Evolutionary conservation across 2,888 invertebrate genomes (phyloP).

Genomic region (Meganola albula): DNA sequence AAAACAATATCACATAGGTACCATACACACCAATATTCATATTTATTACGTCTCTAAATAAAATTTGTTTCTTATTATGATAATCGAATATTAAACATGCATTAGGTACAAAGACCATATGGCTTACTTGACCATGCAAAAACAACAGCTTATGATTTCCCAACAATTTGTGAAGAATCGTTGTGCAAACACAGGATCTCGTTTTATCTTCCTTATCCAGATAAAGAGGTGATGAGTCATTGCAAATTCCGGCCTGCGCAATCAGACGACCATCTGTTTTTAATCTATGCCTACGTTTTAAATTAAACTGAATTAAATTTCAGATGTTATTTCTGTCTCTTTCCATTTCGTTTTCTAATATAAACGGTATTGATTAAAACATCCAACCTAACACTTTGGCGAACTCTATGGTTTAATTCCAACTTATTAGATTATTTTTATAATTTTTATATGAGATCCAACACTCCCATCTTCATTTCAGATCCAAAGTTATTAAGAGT

Average conservation of each 20-base stretch:
- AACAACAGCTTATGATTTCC: slow-evolving; percentile 21
- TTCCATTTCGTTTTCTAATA: no score
- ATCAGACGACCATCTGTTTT: slow-evolving; percentile 65
- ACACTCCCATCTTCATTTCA: no score
- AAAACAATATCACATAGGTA: not conserved
- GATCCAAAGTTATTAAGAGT: no score
- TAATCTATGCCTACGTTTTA: no score
- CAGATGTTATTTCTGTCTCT: no score
- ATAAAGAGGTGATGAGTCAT: slow-evolving; percentile 60
- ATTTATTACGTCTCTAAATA: slow-evolving; percentile 6
- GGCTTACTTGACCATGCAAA: slow-evolving; percentile 18
- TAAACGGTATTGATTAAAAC: no score
- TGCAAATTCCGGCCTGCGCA: slow-evolving; percentile 55
- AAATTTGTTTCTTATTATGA: slow-evolving; percentile 5
- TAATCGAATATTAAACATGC: slow-evolving; percentile 8
- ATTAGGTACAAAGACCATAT: slow-evolving; percentile 21
- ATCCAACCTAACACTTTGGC: no score
- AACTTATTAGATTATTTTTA: no score
- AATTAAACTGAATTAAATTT: no score
- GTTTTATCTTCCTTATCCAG: slow-evolving; percentile 56
- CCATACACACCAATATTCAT: slow-evolving; percentile 3
- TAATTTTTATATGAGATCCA: no score
- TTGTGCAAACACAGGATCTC: slow-evolving; percentile 42
- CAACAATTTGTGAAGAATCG: slow-evolving; percentile 24
- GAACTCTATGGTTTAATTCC: no score